Evolutionary conservation across 2,888 invertebrate genomes (phyloP), one percentile per base, ranked within the genome.

Genomic region (Hesperia comma): DNA sequence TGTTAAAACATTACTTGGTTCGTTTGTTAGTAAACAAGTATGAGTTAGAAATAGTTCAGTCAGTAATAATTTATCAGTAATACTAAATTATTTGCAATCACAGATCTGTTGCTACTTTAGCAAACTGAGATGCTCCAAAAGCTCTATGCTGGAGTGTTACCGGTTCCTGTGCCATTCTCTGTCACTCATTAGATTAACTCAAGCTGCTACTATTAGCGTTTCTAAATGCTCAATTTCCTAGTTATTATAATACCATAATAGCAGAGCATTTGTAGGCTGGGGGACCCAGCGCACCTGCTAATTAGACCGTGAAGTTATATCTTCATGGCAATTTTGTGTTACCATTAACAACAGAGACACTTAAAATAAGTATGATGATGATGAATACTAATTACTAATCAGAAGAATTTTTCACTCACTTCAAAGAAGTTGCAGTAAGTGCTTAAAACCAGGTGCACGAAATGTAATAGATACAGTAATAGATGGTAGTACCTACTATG

Each of bases 361-460:
- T 46, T 46, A 46, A 46, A 46, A 37, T 37, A 46, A 46, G 43
- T 46, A 46, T 46, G 7, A 46, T 46, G 43, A 46, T 7, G 43
- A 46, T 46, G 43, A 46, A 17, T 17, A 8, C 43, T 15, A 46
- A 46, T 46, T 15, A 46, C 8, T 46, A 46, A 46, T 46, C 4
- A 15, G 37, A 3, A 37, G 12, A 37, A 37, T 12, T 10, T 37
- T 37, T 10, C 3, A 37, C 37, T 37, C 10, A 37, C 37, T 37
- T 37, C 2, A 7, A 46, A 46, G 7, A 15, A 15, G 17, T 46
- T 46, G 43, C 15, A 46, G 15, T 6, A 2, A 7, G 2, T 6
- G 15, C 6, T 12, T 43, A 43, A 43, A 10, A 37, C 6, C 43
- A 43, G 15, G 15, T 43, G 43, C 43, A 43, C n/a, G n/a, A n/a